These are phyloP conservation scores for Tachypleus tridentatus DNA, from an alignment of 1,140 invertebrate species.

Conservation along the genomic window DNA sequence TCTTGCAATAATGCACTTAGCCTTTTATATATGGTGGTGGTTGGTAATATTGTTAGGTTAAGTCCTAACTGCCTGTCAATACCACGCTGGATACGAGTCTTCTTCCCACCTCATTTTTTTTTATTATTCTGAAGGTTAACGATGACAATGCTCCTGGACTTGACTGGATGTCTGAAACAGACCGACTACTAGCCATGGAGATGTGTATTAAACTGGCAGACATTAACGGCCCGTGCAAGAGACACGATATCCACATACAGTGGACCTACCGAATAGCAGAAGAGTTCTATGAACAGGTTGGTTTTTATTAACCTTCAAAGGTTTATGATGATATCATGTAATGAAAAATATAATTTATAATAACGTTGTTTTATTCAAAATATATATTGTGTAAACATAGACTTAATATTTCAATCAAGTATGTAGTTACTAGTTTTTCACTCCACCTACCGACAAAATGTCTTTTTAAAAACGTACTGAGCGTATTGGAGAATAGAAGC, in stretches of 20 bases:
- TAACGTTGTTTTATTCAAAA: too few relatives aligned
- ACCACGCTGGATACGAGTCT: background rate
- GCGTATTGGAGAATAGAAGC: too few relatives aligned
- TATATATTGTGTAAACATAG: too few relatives aligned
- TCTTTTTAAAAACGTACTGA: too few relatives aligned
- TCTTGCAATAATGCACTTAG: too few relatives aligned
- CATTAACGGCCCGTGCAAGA: conserved; percentile 74
- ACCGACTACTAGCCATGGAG: conserved; percentile 60
- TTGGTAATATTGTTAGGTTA: background rate
- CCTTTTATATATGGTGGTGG: background rate
- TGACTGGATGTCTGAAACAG: conserved; percentile 52
- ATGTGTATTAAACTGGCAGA: conserved; percentile 98
- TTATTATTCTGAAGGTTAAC: conserved; percentile 15
- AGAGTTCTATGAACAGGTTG: conserved; percentile 78
- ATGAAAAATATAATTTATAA: too few relatives aligned
- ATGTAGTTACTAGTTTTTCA: too few relatives aligned
- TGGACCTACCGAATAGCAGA: conserved; percentile 79
- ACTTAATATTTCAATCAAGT: too few relatives aligned
- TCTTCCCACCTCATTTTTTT: too few relatives aligned
- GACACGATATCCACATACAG: conserved; percentile 69
- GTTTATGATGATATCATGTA: too few relatives aligned
- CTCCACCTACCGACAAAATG: too few relatives aligned
- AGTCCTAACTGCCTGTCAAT: background rate
- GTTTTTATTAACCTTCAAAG: background rate
- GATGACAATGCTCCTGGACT: conserved; percentile 26